phyloP scores from a whole-genome alignment of 2,888 invertebrate genomes.

The Pyralis farinalis region DNA sequence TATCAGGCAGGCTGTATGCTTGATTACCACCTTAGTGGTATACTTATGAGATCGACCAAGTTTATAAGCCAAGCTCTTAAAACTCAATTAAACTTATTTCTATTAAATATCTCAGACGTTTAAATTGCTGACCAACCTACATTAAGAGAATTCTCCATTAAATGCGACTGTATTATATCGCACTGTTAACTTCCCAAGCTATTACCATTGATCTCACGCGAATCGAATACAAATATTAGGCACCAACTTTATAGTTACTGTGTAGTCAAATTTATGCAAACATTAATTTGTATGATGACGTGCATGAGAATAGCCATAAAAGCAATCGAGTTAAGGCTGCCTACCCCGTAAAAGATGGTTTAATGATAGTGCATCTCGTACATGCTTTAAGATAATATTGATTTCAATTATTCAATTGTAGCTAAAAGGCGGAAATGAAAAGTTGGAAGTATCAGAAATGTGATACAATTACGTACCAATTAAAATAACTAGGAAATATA shows the following conservation, averaged over 20 bases:
- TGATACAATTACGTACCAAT: neutral
- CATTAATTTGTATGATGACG: neutral
- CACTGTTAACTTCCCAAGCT: conserved; percentile 24
- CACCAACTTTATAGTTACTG: conserved; percentile 16
- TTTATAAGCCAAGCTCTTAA: no score
- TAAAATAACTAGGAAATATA: conserved; percentile 4
- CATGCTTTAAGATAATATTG: neutral
- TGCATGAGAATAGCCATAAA: no score
- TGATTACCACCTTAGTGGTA: no score
- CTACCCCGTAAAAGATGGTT: no score
- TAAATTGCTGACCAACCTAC: no score
- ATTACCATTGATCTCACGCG: conserved; percentile 24
- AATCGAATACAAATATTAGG: conserved; percentile 30
- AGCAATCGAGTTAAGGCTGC: no score
- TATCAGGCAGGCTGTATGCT: no score
- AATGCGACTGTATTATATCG: neutral
- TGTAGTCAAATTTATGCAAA: conserved; percentile 2
- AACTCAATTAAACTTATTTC: no score
- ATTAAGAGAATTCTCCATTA: conserved; percentile 1
- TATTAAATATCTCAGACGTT: no score
- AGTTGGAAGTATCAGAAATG: conserved; percentile 8
- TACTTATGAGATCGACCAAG: no score
- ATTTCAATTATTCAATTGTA: neutral
- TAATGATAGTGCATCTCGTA: no score
- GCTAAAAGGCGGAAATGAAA: neutral